Conservation (phyloP, 2,113 vertebrate species). For the Rana temporaria region DNA sequence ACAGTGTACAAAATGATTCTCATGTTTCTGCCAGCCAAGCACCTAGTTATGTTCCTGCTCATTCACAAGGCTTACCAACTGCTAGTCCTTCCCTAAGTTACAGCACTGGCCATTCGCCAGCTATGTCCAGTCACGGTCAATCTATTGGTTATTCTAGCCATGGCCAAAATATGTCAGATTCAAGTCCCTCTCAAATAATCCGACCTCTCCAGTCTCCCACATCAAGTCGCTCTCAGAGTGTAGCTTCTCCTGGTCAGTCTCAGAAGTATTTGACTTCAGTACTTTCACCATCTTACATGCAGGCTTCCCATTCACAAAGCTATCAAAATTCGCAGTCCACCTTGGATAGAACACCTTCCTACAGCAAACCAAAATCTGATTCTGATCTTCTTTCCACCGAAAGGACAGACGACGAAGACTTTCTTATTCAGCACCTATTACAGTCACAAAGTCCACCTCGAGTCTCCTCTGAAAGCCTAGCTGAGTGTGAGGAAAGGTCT, state of each 20-base stretch:
- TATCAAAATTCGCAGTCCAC: slow-evolving; percentile 61
- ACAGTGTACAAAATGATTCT: slow-evolving; percentile 80
- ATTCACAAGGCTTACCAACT: slow-evolving; percentile 73
- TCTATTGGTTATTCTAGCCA: slow-evolving; percentile 73
- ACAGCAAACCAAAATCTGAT: slow-evolving; percentile 65
- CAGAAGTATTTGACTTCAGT: slow-evolving; percentile 90
- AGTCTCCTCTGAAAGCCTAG: slow-evolving; percentile 64
- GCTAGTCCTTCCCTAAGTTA: slow-evolving; percentile 90
- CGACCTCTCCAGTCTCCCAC: slow-evolving; percentile 89
- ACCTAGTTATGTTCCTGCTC: slow-evolving; percentile 67
- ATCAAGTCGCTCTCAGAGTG: slow-evolving; percentile 78
- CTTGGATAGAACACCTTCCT: slow-evolving; percentile 29
- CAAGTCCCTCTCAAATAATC: slow-evolving; percentile 90
- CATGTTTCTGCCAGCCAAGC: slow-evolving; percentile 60
- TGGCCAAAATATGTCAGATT: slow-evolving; percentile 75
- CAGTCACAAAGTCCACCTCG: slow-evolving; percentile 76
- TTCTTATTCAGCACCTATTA: slow-evolving; percentile 91
- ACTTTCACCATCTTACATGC: slow-evolving; percentile 84
- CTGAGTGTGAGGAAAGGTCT: slow-evolving; percentile 67
- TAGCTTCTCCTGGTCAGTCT: slow-evolving; percentile 79
- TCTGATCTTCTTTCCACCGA: slow-evolving; percentile 66
- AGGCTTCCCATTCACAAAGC: slow-evolving; percentile 70
- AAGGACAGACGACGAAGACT: slow-evolving; percentile 89
- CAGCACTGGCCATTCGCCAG: slow-evolving; percentile 90
- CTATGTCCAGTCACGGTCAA: slow-evolving; percentile 81